Conservation (phyloP, 2,113 vertebrate species). For the Tonatia bakeri region DNA sequence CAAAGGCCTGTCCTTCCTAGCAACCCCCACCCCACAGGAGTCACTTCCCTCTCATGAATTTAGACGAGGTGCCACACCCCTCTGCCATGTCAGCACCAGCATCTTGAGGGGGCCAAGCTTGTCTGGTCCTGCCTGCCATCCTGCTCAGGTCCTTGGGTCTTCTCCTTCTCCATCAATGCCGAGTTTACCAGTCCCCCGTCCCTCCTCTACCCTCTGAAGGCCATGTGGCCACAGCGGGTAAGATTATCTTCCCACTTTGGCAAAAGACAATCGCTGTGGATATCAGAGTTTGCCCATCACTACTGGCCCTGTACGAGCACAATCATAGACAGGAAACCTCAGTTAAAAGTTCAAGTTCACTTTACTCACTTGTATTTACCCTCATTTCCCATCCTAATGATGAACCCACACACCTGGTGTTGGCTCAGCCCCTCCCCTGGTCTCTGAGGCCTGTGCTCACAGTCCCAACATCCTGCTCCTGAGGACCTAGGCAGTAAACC, state of each 20-base stretch:
- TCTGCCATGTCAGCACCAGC: not conserved
- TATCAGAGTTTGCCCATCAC: not conserved
- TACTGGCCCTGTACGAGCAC: too few species aligned
- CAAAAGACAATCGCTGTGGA: not conserved
- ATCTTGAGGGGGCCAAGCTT: not conserved
- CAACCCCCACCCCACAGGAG: not conserved
- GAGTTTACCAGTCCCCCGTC: not conserved
- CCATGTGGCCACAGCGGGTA: not conserved
- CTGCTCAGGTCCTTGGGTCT: not conserved
- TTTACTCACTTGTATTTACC: not conserved
- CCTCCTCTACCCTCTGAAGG: not conserved
- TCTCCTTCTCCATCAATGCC: too few species aligned
- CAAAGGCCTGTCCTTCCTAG: not conserved
- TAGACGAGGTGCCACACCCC: too few species aligned
- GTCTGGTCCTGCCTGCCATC: not conserved
- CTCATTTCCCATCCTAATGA: not conserved
- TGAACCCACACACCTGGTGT: not conserved
- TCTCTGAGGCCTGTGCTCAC: not conserved
- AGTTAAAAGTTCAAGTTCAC: not conserved
- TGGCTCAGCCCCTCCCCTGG: not conserved
- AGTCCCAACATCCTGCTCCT: not conserved
- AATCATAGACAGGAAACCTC: not conserved
- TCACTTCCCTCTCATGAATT: not conserved
- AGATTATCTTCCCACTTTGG: not conserved
- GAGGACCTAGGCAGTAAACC: not conserved